A percentile compares a stretch with the other conserved stretches of the same genome.
Conservation (phyloP, 23 tunicate species). For the Trididemnum clinides region DNA sequence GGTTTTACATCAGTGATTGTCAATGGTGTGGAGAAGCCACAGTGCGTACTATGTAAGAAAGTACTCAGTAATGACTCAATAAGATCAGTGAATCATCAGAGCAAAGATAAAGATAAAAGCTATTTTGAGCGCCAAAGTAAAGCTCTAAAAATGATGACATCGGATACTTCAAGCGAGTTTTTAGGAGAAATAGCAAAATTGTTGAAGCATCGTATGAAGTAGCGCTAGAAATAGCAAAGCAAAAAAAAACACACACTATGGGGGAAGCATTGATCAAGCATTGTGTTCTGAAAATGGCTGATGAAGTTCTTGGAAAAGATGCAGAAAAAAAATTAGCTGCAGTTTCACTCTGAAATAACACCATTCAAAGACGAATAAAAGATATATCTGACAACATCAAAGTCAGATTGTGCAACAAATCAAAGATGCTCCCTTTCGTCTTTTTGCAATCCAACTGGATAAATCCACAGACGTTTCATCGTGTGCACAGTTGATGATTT, state of each 20-base stretch:
- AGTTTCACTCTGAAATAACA: too few species aligned
- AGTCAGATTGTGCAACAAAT: too few species aligned
- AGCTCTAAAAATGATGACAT: conserved; percentile 65
- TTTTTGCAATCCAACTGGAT: conserved; percentile 55
- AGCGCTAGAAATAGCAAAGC: conserved; percentile 60
- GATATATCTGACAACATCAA: too few species aligned
- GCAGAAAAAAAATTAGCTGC: too few species aligned
- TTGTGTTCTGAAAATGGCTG: conserved; percentile 66
- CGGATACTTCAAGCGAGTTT: conserved; percentile 52
- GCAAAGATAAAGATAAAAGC: conserved; percentile 35
- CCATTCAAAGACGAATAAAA: too few species aligned
- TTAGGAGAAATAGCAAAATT: conserved; percentile 18
- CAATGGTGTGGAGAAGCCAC: conserved; percentile 55
- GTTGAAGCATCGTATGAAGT: conserved; percentile 67
- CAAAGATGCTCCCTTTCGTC: too few species aligned
- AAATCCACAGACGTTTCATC: conserved; percentile 43
- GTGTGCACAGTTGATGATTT: conserved; percentile 59
- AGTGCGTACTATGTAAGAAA: conserved; percentile 65
- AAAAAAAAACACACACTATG: conserved; percentile 43
- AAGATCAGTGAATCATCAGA: too few species aligned
- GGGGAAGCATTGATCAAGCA: conserved; percentile 73
- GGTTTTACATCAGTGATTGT: conserved; percentile 58
- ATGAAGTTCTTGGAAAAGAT: conserved; percentile 56
- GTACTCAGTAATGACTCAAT: conserved; percentile 61
- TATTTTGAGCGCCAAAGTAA: conserved; percentile 40